phyloP scores from a whole-genome alignment of 2,888 invertebrate genomes.

The Erpobdella octoculata region DNA sequence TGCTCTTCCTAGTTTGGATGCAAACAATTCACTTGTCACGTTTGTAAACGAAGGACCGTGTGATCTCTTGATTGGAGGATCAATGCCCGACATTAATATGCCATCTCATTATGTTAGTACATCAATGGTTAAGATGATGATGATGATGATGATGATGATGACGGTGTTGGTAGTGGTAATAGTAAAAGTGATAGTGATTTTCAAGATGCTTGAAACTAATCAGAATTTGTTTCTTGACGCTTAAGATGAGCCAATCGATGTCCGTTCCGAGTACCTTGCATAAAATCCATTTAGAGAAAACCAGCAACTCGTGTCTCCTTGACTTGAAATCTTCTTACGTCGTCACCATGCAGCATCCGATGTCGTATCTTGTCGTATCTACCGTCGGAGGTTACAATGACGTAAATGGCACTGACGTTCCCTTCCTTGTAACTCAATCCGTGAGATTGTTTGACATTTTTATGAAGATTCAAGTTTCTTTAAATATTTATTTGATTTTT shows the following conservation, averaged over 20 bases:
- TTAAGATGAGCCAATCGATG: too few species aligned
- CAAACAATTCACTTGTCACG: slow-evolving; percentile 50
- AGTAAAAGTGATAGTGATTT: slow-evolving; percentile 8
- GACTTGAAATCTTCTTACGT: neutral
- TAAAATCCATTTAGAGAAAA: neutral
- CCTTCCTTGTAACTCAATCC: neutral
- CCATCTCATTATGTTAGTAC: neutral
- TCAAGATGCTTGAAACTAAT: neutral
- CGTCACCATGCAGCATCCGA: neutral
- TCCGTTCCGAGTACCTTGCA: neutral
- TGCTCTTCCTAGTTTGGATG: slow-evolving; percentile 52
- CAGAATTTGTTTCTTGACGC: neutral
- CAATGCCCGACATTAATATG: neutral
- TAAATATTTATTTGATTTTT: too few species aligned
- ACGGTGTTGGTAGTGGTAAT: slow-evolving; percentile 18
- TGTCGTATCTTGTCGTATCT: neutral
- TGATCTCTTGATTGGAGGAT: slow-evolving; percentile 46
- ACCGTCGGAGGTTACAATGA: neutral
- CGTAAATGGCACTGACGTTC: neutral
- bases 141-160: slow-evolving; percentile 19
- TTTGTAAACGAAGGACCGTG: slow-evolving; percentile 63
- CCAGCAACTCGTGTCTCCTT: neutral
- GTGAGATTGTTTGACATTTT: too few species aligned
- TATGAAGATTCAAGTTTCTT: too few species aligned
- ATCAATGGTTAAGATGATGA: neutral